Evolutionary conservation across 1,140 invertebrate species (phyloP).

Genomic region (Drosophila kikkawai): DNA sequence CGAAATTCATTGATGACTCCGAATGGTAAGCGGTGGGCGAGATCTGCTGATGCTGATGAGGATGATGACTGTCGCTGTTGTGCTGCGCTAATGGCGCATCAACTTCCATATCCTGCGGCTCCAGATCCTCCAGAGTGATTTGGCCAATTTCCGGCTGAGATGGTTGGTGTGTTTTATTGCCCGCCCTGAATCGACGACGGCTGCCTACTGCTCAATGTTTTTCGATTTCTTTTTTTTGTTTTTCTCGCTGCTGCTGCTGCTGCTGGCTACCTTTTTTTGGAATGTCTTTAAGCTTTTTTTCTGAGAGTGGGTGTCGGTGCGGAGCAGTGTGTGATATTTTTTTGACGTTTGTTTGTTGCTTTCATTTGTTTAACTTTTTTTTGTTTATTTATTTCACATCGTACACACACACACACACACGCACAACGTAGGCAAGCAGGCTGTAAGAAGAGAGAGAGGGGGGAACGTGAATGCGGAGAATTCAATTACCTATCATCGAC

Average conservation of each 20-base stretch:
- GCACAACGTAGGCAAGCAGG: constrained; percentile 27
- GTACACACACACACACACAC: constrained; percentile 39
- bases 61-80: constrained; percentile 39
- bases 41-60: constrained; percentile 37
- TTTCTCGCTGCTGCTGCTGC: neutral
- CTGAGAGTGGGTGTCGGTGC: constrained; percentile 58
- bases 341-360: constrained; percentile 40
- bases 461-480: constrained; percentile 49
- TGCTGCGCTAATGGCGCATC: constrained; percentile 72
- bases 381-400: constrained; percentile 46
- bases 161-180: neutral
- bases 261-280: constrained; percentile 50
- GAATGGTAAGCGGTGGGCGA: constrained; percentile 62
- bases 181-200: constrained; percentile 5
- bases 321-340: constrained; percentile 21
- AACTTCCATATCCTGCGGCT: constrained; percentile 82
- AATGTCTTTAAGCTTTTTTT: constrained; percentile 71
- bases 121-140: constrained; percentile 69
- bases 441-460: constrained; percentile 68
- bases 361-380: constrained; percentile 40
- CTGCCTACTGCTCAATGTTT: constrained; percentile 33
- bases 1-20: constrained; percentile 83
- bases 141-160: constrained; percentile 14
- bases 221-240: constrained; percentile 12
- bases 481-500: constrained; percentile 80